Evolutionary conservation across 1,140 invertebrate genomes (phyloP).

Genomic region (Rhopalosiphum maidis): DNA sequence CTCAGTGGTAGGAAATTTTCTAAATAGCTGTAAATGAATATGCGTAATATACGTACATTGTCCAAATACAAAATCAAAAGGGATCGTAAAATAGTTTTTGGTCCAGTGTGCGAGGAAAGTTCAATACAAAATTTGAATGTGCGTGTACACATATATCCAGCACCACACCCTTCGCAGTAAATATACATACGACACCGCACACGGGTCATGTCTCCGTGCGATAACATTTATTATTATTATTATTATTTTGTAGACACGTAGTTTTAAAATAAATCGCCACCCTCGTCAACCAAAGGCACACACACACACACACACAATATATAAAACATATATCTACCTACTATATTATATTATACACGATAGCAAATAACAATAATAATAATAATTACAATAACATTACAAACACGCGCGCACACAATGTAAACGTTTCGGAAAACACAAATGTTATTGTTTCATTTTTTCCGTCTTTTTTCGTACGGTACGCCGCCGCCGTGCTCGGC

Average conservation of each 20-base stretch:
- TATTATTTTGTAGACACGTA: neutral
- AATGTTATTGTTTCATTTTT: constrained; percentile 10
- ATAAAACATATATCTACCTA: neutral
- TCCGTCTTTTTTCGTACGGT: neutral
- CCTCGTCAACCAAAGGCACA: neutral
- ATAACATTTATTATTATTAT: neutral
- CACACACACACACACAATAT: neutral
- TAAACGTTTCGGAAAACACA: neutral
- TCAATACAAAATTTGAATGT: neutral
- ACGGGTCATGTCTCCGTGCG: too few species aligned
- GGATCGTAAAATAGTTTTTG: neutral
- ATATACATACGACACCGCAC: too few species aligned
- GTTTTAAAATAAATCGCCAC: constrained; percentile 5
- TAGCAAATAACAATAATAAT: neutral
- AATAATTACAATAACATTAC: constrained; percentile 30
- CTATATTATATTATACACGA: neutral
- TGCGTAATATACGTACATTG: neutral
- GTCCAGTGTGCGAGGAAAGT: neutral
- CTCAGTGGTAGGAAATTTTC: too few species aligned
- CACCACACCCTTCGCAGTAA: neutral
- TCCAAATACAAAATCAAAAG: neutral
- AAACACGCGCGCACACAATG: neutral
- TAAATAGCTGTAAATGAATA: neutral
- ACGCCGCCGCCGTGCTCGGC: neutral
- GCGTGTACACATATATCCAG: neutral